Evolutionary conservation across 2,797 vertebrate genomes (phyloP).

Genomic region (Saxicola maurus): DNA sequence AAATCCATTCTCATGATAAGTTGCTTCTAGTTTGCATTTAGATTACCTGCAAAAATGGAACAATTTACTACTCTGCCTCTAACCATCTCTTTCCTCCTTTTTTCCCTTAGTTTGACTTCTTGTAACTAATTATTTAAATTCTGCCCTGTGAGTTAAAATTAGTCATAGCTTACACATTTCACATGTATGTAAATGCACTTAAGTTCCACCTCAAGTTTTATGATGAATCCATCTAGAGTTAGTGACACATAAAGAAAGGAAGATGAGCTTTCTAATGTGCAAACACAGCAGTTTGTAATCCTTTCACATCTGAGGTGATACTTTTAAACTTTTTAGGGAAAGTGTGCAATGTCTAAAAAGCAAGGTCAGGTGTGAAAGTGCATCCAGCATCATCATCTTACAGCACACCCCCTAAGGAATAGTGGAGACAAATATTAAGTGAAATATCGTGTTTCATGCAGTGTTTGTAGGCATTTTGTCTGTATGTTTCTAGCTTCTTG

Average conservation of each 20-base stretch:
- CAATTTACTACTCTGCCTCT: constrained; percentile 99
- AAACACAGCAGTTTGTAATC: constrained; percentile 51
- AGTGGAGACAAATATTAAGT: neutral
- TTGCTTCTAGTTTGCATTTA: constrained; percentile 99
- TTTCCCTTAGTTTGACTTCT: constrained; percentile 90
- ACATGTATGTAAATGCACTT: constrained; percentile 78
- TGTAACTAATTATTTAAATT: constrained; percentile 96
- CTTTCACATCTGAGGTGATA: constrained; percentile 46
- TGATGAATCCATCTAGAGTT: constrained; percentile 68
- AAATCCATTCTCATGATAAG: constrained; percentile 99
- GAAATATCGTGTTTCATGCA: neutral
- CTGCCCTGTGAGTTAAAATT: constrained; percentile 89
- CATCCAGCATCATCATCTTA: neutral
- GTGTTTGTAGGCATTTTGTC: neutral
- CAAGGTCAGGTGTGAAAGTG: constrained; percentile 37
- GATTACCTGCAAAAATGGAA: constrained; percentile 99
- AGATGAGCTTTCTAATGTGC: constrained; percentile 47
- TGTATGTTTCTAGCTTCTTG: constrained; percentile 2
- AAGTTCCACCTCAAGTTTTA: constrained; percentile 69
- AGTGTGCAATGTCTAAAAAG: constrained; percentile 47
- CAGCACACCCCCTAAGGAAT: neutral
- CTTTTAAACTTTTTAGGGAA: constrained; percentile 68
- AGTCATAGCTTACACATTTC: constrained; percentile 79
- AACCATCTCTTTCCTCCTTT: constrained; percentile 93
- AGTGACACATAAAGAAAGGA: constrained; percentile 51